Conservation (phyloP, 30 jellyfish, hydroid and myxozoan genomes). For the Phacellophora camtschatica region DNA sequence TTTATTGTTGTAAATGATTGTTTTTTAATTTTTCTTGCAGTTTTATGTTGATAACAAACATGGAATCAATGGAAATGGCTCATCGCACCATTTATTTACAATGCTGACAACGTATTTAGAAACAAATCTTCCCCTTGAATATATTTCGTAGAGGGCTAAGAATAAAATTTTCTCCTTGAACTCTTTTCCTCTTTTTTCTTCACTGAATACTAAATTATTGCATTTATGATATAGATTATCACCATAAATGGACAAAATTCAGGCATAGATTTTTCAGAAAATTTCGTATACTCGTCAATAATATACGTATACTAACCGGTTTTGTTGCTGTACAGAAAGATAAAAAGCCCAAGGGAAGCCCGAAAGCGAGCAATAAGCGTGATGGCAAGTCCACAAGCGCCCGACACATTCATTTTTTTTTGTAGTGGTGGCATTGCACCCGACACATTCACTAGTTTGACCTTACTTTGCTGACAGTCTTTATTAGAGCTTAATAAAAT, state of each 20-base stretch:
- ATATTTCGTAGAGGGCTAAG: no score
- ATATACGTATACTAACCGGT: no score
- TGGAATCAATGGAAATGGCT: constrained; percentile 83
- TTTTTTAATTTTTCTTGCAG: constrained; percentile 46
- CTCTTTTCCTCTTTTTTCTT: no score
- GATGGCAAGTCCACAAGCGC: background rate
- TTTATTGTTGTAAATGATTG: no score
- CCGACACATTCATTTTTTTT: background rate
- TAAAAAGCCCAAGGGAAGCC: no score
- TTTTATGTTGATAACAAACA: constrained; percentile 88
- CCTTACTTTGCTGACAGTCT: background rate
- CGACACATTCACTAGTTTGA: background rate
- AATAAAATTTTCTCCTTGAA: no score
- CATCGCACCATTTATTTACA: constrained; percentile 70
- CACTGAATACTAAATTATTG: no score
- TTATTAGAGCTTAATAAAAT: background rate
- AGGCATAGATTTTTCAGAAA: no score
- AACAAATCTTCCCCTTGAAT: constrained; percentile 42
- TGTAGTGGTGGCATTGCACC: background rate
- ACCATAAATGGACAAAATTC: no score
- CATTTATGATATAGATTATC: no score
- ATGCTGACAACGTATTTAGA: constrained; percentile 68
- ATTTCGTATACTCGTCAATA: no score
- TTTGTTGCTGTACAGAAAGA: no score
- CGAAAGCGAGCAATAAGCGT: background rate